Base-by-base conservation (phyloP, 2,113 vertebrate genomes). In the Anguilla rostrata region DNA sequence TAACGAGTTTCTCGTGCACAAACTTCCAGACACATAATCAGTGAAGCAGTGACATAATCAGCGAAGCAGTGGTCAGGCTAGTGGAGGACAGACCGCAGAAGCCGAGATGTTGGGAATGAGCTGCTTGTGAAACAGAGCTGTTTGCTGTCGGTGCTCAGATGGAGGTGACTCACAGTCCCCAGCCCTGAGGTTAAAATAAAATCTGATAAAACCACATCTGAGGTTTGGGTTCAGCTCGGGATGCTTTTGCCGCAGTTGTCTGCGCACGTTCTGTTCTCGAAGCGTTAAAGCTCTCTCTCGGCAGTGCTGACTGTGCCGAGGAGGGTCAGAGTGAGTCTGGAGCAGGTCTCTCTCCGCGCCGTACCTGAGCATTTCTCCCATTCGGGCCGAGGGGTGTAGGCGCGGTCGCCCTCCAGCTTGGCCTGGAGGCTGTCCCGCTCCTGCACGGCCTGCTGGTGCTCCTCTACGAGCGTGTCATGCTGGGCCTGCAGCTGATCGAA, bases 401-500 rank as follows among this genome's bases (percentile, higher is more conserved):
- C 87, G 87, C 92, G 92, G 53, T 93, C 90, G 5, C 89, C 85
- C 29, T 95, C 91, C 2, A 95, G 88, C 82, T 95, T 91, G 0
- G 41, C 40, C 3, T 83, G 87, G 49, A 93, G 80, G 81, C 71
- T 87, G 85, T 94, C 91, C 87, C 87, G 89, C 84, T 96, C 92
- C 63, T 88, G 90, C 1, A 90, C 56, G 0, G 93, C 91, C 85
- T 90, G 91, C 57, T 88, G 91, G 82, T 97, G 95, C 84, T 95
- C n/a, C 57, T 96, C 95, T 83, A 97, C 89, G 83, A 98, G 89
- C 0, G 91, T 90, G 87, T 95, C 92, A 0, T 97, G 92, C 84
- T 98, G 96, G 11, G 82, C 88, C 29, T 89, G 92, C 83, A 98
- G 78, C 53, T 94, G 92, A 60, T 92, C 85, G n/a, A 96, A 96